phyloP scores from a whole-genome alignment of 2,797 vertebrate genomes.

The Coracias cyanogaster region DNA sequence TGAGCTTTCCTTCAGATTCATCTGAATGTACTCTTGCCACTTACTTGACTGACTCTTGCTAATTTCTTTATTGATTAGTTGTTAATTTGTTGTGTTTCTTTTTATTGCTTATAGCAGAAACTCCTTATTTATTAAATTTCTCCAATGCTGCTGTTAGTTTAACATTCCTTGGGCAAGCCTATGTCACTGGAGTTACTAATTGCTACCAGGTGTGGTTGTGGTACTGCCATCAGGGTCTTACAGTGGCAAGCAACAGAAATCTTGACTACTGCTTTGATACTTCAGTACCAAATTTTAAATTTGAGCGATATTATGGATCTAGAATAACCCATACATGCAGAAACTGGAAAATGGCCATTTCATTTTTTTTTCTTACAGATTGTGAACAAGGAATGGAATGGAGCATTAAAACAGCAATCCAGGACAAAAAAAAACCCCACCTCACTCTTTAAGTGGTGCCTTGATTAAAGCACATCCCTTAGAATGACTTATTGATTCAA shows the following conservation, averaged over 20 bases:
- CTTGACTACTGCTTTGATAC: neutral
- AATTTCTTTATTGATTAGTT: neutral
- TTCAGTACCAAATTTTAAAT: neutral
- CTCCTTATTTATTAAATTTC: neutral
- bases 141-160: neutral
- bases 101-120: neutral
- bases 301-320: neutral
- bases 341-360: neutral
- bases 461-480: neutral
- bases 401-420: neutral
- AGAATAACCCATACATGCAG: neutral
- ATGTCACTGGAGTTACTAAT: neutral
- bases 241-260: neutral
- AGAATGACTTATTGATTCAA: neutral
- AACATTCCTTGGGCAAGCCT: neutral
- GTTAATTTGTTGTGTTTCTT: neutral
- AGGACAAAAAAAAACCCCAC: neutral
- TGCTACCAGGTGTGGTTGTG: neutral
- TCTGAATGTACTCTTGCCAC: neutral
- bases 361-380: neutral
- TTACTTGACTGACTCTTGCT: neutral
- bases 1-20: neutral
- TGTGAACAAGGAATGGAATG: neutral
- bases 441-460: neutral
- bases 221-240: neutral